Base-by-base conservation (phyloP, 64 coral and sea anemone species). In the Pocillopora damicornis region DNA sequence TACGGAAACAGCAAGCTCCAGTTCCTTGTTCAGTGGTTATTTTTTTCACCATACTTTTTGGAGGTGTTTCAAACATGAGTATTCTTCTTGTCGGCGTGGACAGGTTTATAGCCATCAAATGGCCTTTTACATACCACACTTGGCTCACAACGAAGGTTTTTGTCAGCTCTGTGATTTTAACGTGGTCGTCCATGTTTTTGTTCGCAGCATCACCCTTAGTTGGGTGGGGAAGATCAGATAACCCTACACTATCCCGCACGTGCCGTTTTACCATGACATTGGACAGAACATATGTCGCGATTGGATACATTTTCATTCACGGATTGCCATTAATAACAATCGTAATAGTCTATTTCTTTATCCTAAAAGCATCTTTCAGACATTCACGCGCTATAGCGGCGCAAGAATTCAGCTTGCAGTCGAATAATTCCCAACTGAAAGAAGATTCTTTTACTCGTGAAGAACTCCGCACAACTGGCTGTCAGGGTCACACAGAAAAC, bases 51-150 rank as follows among this genome's bases (percentile, higher is more conserved):
- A 69, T 91, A 22, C 58, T 94, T 10, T 94, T 94, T 88, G 93
- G 89, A 51, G 89, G 89, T 22, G 78, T 83, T 34, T 94, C 93
- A 0, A 94, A 91, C 45, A 16, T 94, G 11, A 91, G 42, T 8
- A 91, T 94, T 18, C 72, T 94, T 16, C 80, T 91, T 14, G 87
- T 94, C 38, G 91, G 89, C 71, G 22, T 88, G 11, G 93, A 94
- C 59, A 68, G 83, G 16, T 94, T 91, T 45, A 17, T 78, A 42
- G 81, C 93, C 26, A 90, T 94, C 15, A 73, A 88, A 72, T 83
- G 69, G 58, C 93, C 93, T 26, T 94, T 86, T 81, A 66, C 77
- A 9, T 87, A 94, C 60, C 17, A 17, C 11, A 42, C 18, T 11
- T 75, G 11, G 74, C 20, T 81, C 42, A 91, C 37, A 2, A 63